Evolutionary conservation across 2,888 invertebrate species (phyloP), one percentile per base, ranked within the genome.

Genomic region (Arge pagana): DNA sequence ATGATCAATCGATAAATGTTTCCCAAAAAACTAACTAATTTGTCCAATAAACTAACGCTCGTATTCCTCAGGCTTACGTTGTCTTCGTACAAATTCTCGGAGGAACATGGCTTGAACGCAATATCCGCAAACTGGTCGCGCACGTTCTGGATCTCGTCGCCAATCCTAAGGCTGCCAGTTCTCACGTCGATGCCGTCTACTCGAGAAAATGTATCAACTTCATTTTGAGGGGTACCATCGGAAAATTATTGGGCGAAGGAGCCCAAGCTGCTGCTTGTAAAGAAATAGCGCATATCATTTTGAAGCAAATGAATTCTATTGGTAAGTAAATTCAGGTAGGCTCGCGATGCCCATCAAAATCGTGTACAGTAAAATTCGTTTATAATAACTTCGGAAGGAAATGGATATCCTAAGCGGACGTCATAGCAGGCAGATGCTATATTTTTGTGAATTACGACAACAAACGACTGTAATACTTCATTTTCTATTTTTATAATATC

Each of bases 171-270:
- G 94, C 96, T 0, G 93, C 95, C 1, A 92, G 93, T 10, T 94
- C 95, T 0, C 98, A 99, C 71, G 96, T 97, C 0, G 97, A 98
- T 77, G 96, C 96, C 10, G 96, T 98, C 2, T 96, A 97, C 75
- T 96, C 97, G 1, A 86, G 98, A 62, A 96, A 96, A 78, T 99
- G 98, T 76, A 93, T 98, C 55, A 93, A 92, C 73, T 99, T 96
- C 76, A 94, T 98, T 61, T 80, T 98, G 50, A 85, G 96, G 41
- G 90, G 93, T 56, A 88, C 95, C 1, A 82, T 98, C 28, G 96
- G 98, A 0, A 90, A 93, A 74, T 88, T 98, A 85, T 82, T 99
- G 16, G 93, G 96, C 0, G 99, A 99, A 79, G 96, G 96, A 66
- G 96, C 97, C 6, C 99, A 99, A 77, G 88, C 93, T 23, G 90